Base-by-base conservation (phyloP, 1,140 invertebrate species). In the Megathymus violae region DNA sequence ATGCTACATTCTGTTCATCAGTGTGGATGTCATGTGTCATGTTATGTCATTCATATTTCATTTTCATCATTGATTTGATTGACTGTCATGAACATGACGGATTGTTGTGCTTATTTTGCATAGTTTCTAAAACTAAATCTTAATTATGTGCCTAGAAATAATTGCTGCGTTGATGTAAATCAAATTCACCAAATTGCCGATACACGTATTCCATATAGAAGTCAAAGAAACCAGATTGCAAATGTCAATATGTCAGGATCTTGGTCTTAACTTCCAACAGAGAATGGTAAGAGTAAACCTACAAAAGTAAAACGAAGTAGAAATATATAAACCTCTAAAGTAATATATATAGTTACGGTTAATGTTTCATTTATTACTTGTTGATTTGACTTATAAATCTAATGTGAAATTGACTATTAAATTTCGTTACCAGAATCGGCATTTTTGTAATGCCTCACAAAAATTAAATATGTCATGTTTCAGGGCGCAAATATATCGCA, bases 401-500 rank as follows among this genome's bases (percentile, higher is more conserved):
- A 10, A 4, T 22, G 27, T 41, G 16, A 59, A n/a, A 22, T 36
- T 38, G 1, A 6, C 22, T 15, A 17, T 3, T 9, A n/a, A 7
- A 1, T 58, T 13, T 16, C 13, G 41, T 51, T 61, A 54, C 58
- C 17, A 54, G 31, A 62, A 41, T 70, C 60, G 63, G 65, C 63
- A 65, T 69, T 67, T 69, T 52, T 48, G 0, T 36, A 40, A 36
- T 50, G 22, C 41, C 22, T 27, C 7, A 38, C 11, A 4, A 44
- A 51, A 47, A 51, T 59, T 31, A 13, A 16, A 10, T 22, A n/a
- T 34, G 5, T n/a, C 44, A 61, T 67, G 63, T 94, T 94, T 69
- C 82, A 97, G 98, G 98, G 98, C 94, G 96, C 97, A 91, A 99
- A 98, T 94, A 96, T 98, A 91, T 99, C 98, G 77, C 98, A 99